Conservation (phyloP, 2,113 vertebrate genomes). For the Rhinopomastus cyanomelas region DNA sequence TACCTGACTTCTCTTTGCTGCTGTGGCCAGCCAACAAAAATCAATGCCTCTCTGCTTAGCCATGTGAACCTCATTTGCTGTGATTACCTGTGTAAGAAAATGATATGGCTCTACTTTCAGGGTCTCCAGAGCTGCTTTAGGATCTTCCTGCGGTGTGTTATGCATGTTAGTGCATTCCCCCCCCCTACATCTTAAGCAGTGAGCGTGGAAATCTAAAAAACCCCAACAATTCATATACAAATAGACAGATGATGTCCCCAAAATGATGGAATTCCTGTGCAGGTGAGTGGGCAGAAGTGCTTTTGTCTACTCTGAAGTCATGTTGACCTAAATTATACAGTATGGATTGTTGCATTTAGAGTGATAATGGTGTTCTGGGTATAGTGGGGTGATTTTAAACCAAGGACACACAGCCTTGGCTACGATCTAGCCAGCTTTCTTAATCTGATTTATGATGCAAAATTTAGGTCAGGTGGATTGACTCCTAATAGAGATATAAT, state of each 20-base stretch:
- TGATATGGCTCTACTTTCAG: neutral
- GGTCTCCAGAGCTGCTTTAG: neutral
- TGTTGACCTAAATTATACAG: constrained; percentile 32
- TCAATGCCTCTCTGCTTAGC: constrained; percentile 6
- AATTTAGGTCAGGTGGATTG: constrained; percentile 65
- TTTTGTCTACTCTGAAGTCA: neutral
- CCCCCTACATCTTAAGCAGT: neutral
- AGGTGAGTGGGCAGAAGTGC: neutral
- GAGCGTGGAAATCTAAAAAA: neutral
- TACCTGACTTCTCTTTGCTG: neutral
- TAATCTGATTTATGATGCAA: constrained; percentile 62
- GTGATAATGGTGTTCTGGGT: constrained; percentile 33
- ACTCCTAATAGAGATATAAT: constrained; percentile 72
- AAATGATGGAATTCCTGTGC: neutral
- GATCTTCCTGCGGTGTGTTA: neutral
- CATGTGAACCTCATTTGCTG: constrained; percentile 23
- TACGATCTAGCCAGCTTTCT: neutral
- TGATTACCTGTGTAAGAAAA: constrained; percentile 32
- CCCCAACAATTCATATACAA: rapidly evolving
- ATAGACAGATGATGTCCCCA: neutral
- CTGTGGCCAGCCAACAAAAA: constrained; percentile 4
- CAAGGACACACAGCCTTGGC: constrained; percentile 41
- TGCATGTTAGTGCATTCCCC: neutral
- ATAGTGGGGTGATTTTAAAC: constrained; percentile 34
- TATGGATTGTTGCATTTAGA: constrained; percentile 52